Conservation (phyloP, 2,888 invertebrate genomes). For the Lampropteryx suffumata region DNA sequence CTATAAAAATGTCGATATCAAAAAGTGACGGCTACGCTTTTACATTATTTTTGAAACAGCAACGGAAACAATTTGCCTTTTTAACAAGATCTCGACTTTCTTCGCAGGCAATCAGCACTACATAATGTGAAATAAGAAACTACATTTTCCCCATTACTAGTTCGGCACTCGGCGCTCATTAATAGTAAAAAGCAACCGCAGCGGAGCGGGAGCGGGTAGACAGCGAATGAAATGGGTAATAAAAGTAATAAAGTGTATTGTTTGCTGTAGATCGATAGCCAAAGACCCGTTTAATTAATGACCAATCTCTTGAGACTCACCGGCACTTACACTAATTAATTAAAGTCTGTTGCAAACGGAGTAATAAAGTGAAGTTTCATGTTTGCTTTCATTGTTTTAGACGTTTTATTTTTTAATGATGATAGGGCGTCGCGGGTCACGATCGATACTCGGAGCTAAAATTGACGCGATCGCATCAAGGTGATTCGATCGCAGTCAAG, state of each 20-base stretch:
- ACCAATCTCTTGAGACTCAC: conserved; percentile 77
- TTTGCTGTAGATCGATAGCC: conserved; percentile 74
- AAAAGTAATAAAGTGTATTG: conserved; percentile 77
- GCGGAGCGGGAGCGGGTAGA: conserved; percentile 45
- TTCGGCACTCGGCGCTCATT: conserved; percentile 45
- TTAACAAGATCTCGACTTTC: conserved; percentile 25
- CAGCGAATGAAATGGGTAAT: conserved; percentile 68
- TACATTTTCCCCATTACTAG: conserved; percentile 39
- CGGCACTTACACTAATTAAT: conserved; percentile 80
- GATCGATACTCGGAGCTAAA: conserved; percentile 34
- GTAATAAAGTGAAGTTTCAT: conserved; percentile 61
- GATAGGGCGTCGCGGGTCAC: conserved; percentile 19
- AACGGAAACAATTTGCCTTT: conserved; percentile 23
- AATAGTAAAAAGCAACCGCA: conserved; percentile 56
- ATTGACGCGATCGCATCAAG: conserved; percentile 55
- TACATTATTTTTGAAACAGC: conserved; percentile 12
- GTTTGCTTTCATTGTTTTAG: conserved; percentile 56
- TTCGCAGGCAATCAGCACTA: conserved; percentile 27
- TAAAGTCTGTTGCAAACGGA: conserved; percentile 66
- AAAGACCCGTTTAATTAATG: conserved; percentile 77
- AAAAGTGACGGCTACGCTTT: background rate
- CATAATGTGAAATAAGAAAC: conserved; percentile 39
- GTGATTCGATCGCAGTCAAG: conserved; percentile 58
- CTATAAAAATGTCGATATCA: conserved; percentile 18
- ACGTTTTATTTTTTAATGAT: conserved; percentile 46